phyloP scores from a whole-genome alignment of 1,140 invertebrate species.

The Lineus longissimus region DNA sequence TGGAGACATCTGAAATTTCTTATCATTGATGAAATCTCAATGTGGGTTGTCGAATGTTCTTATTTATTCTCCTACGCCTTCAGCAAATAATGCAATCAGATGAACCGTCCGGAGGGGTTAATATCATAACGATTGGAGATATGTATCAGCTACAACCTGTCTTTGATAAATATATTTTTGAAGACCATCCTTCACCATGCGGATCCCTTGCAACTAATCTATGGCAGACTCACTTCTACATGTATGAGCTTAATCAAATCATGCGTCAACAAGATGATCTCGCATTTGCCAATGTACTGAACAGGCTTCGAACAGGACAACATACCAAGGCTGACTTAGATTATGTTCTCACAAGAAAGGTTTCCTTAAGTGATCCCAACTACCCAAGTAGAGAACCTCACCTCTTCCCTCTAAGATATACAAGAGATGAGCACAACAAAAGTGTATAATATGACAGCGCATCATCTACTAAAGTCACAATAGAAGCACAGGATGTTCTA shows the following conservation, averaged over 20 bases:
- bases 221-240: background rate
- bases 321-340: background rate
- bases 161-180: background rate
- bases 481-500: background rate
- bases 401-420: background rate
- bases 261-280: background rate
- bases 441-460: background rate
- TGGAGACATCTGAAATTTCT: background rate
- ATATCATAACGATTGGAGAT: background rate
- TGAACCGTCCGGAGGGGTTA: background rate
- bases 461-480: constrained; percentile 7
- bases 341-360: background rate
- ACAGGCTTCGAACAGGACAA: background rate
- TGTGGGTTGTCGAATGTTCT: constrained; percentile 17
- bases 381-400: background rate
- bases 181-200: background rate
- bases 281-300: background rate
- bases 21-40: constrained; percentile 16
- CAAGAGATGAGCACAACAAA: background rate
- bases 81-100: background rate
- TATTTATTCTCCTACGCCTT: background rate
- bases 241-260: background rate
- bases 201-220: constrained; percentile 1
- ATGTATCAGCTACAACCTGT: background rate
- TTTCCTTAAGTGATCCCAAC: background rate